These are phyloP conservation scores for Salvelinus fontinalis DNA, from an alignment of 2,113 vertebrate species.

Conservation along the genomic window DNA sequence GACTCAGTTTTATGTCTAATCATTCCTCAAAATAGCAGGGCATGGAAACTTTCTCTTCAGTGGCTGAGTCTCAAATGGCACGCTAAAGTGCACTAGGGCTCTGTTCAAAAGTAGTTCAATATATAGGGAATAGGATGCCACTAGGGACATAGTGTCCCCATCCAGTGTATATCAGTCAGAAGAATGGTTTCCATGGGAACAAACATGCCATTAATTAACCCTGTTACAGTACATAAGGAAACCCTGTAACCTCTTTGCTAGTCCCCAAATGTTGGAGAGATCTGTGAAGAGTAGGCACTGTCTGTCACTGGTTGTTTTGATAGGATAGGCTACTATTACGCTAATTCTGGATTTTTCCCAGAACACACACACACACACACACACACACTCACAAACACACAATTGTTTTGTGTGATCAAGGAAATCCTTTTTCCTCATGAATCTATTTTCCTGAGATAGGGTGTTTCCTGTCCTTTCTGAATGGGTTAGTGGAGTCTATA, in stretches of 20 bases:
- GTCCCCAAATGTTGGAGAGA: background rate
- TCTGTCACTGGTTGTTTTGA: background rate
- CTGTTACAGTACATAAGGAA: background rate
- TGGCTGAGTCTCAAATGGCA: no score
- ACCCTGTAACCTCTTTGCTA: background rate
- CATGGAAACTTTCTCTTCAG: background rate
- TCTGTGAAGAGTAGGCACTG: background rate
- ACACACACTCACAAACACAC: background rate
- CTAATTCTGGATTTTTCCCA: slow-evolving; percentile 24
- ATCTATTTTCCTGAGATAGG: slow-evolving; percentile 20
- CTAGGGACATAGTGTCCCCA: background rate
- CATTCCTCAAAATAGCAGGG: background rate
- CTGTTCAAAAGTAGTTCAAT: background rate
- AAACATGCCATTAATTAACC: background rate
- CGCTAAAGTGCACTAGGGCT: no score
- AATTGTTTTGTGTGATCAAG: slow-evolving; percentile 29
- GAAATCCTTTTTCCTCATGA: slow-evolving; percentile 57
- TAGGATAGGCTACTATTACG: background rate
- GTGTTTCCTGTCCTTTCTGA: background rate
- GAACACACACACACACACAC: slow-evolving; percentile 6
- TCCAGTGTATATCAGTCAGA: background rate
- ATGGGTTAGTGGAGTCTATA: slow-evolving; percentile 27
- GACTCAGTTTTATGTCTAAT: background rate
- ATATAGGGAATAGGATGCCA: background rate
- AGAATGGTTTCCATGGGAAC: slow-evolving; percentile 1